Percentiles rank a stretch among this genome's conserved stretches.
Evolutionary conservation across 2,797 vertebrate species (phyloP).

Genomic region (Takifugu ocellatus): DNA sequence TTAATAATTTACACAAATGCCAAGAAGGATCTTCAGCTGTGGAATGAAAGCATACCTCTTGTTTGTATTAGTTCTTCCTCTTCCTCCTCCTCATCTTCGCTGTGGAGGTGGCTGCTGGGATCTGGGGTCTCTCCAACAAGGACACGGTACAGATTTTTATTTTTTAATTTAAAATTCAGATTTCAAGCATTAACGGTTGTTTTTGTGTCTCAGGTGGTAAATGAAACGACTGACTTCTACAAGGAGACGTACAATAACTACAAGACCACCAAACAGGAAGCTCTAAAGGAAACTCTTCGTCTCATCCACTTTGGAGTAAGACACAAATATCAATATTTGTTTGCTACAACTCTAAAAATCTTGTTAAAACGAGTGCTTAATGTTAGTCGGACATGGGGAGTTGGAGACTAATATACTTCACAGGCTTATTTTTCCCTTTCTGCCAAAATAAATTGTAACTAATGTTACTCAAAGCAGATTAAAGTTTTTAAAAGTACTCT

Average conservation of each 20-base stretch:
- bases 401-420: too few species aligned
- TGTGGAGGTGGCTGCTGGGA: slow-evolving; percentile 88
- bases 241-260: slow-evolving; percentile 77
- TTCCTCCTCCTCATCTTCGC: slow-evolving; percentile 93
- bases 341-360: too few species aligned
- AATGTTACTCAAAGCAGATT: too few species aligned
- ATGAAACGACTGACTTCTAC: slow-evolving; percentile 84
- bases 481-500: too few species aligned
- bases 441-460: too few species aligned
- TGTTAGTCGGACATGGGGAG: too few species aligned
- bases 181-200: background rate
- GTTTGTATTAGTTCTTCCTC: slow-evolving; percentile 83
- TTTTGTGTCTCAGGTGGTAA: slow-evolving; percentile 72
- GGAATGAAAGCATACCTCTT: background rate
- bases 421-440: too few species aligned
- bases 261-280: slow-evolving; percentile 57
- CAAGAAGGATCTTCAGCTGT: background rate
- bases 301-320: slow-evolving; percentile 83
- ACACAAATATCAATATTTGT: background rate
- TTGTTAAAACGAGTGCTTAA: too few species aligned
- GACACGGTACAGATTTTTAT: slow-evolving; percentile 70
- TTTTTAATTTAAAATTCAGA: background rate
- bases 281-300: slow-evolving; percentile 78
- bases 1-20: background rate
- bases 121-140: slow-evolving; percentile 91